Base-by-base conservation (phyloP, 2,113 vertebrate species). In the Marmota flaviventris region DNA sequence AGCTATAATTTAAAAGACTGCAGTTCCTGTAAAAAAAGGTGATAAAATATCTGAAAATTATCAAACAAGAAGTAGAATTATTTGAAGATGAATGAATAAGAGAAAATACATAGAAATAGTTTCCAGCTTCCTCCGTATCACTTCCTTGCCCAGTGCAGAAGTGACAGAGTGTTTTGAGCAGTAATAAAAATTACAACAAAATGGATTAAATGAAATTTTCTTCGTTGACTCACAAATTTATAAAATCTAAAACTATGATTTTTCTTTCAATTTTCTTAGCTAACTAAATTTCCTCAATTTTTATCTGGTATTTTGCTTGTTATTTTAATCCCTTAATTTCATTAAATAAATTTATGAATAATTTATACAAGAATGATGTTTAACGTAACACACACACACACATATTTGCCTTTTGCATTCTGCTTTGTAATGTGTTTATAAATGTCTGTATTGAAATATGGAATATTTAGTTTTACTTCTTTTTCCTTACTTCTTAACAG, bases 181-280 rank as follows among this genome's bases (percentile, higher is more conserved):
- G 39, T 77, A 63, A 91, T 25, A 93, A 96, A 92, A 92, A 67
- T n/a, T 51, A 24, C 3, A 69, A 51, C n/a, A 85, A 58, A 63
- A 69, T 22, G 34, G 37, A 76, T 29, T 81, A 8, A 91, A 61
- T 48, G 48, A 70, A 73, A 10, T 9, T 91, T 93, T 61, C 6
- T 85, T 65, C 24, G 67, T 27, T 82, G 67, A 7, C 3, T 69
- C 29, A 69, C 77, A 89, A 82, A 58, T 42, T 75, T 76, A 73
- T 53, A 56, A 95, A 90, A n/a, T 2, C 24, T 76, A 84, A 87
- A 17, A 79, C 51, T 58, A 34, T 85, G 45, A 25, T 42, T 89
- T 82, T 78, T 5, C 53, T 69, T 97, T 82, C 48, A 72, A 37
- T 45, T 86, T 10, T 85, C 42, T 87, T 79, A 77, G 10, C 22